Evolutionary conservation across 2,797 vertebrate species (phyloP), one percentile per base, ranked within the genome.

Genomic region (Tragelaphus eurycerus): DNA sequence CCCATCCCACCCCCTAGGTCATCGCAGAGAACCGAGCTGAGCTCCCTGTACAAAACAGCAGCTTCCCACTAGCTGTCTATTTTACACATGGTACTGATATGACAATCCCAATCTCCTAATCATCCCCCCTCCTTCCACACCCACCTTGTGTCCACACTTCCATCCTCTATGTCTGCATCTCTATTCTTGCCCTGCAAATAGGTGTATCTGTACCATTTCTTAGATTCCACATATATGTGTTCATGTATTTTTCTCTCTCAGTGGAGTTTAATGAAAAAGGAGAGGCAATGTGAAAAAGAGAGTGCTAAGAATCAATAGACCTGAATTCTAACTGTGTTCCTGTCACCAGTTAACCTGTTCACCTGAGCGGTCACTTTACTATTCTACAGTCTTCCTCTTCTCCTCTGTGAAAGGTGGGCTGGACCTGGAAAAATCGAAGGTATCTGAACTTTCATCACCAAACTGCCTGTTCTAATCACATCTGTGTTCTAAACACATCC

Each of bases 401-500:
- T 92, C 54, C 29, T 78, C 34, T 94, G 67, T 95, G 74, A 81
- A 5, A 71, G 19, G 19, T 87, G 82, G 16, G 54, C 19, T 62
- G 16, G 38, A 83, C 27, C 48, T 62, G 38, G 86, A 85, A 87
- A 93, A 90, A 86, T 89, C 48, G 34, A 54, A 93, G 17, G 23
- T 54, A 76, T 94, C 76, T 38, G 19, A 94, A 87, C 89, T 85
- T 96, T 92, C n/a, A 48, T 86, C 74, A 88, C 38, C 67, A 91
- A 34, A 85, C 27, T 67, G 54, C 60, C 74, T 62, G 21, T 95
- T 55, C 67, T 84, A 89, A 79, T 86, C 48, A 81, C 13, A 46
- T 62, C 15, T n/a, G 52, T 79, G 34, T 43, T 86, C 79, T 85
- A 38, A 71, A 71, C 84, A 64, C 8, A 46, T 27, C n/a, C 59